phyloP scores from a whole-genome alignment of 1,140 invertebrate genomes.

The Zaprionus davidi region DNA sequence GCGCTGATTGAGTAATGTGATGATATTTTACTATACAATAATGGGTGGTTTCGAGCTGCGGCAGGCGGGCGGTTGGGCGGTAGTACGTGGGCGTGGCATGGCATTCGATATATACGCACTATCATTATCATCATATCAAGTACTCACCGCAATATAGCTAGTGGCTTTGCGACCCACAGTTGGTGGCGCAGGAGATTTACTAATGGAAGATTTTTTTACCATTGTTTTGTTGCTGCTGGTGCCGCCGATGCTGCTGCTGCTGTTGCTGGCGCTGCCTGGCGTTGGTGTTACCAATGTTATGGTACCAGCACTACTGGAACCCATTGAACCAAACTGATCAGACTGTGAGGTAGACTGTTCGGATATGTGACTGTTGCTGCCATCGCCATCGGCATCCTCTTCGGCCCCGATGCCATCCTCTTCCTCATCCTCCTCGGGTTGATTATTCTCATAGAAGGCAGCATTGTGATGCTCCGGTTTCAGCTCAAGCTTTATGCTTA shows the following conservation, averaged over 20 bases:
- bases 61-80: conserved; percentile 39
- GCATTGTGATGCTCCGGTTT: conserved; percentile 82
- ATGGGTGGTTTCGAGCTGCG: neutral
- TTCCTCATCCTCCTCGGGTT: conserved; percentile 66
- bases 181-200: conserved; percentile 85
- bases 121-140: conserved; percentile 59
- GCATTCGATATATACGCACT: conserved; percentile 66
- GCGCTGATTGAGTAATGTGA: conserved; percentile 10
- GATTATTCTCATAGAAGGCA: conserved; percentile 77
- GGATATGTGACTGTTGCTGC: conserved; percentile 71
- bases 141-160: conserved; percentile 87
- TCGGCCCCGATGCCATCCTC: conserved; percentile 38
- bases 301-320: conserved; percentile 19
- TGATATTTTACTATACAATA: conserved; percentile 1
- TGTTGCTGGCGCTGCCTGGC: conserved; percentile 26
- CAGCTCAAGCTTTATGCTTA: conserved; percentile 79
- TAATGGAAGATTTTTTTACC: conserved; percentile 81
- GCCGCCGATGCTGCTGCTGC: conserved; percentile 50
- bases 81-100: conserved; percentile 21
- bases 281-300: conserved; percentile 9
- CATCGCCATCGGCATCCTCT: conserved; percentile 65
- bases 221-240: conserved; percentile 56
- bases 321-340: conserved; percentile 39
- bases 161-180: conserved; percentile 86
- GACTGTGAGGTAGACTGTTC: conserved; percentile 73